phyloP scores from a whole-genome alignment of 2,113 vertebrate species.

The Ardeotis arabs region DNA sequence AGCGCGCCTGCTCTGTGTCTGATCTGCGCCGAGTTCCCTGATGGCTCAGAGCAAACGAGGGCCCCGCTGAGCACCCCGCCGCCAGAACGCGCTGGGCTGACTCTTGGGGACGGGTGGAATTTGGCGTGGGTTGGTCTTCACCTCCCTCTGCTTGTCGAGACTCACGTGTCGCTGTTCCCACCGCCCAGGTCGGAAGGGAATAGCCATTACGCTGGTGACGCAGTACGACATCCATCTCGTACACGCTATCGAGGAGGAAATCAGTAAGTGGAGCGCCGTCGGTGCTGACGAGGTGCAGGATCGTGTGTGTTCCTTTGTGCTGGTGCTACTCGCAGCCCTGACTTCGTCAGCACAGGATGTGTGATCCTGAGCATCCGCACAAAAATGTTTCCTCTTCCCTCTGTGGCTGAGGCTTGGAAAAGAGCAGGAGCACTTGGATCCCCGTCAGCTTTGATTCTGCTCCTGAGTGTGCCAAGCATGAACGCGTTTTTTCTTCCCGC shows the following conservation, averaged over 20 bases:
- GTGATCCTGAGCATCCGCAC: not conserved
- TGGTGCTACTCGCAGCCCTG: not conserved
- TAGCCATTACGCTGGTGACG: conserved; percentile 91
- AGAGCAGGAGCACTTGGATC: not conserved
- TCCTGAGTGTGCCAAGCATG: not conserved
- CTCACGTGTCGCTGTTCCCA: accelerated
- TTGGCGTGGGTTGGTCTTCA: not conserved
- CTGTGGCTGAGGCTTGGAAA: not conserved
- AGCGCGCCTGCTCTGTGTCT: not conserved
- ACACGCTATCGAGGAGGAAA: conserved; percentile 88
- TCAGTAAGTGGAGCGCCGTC: conserved; percentile 78
- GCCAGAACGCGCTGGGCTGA: accelerated
- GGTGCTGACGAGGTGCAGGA: not conserved
- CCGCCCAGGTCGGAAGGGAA: conserved; percentile 84
- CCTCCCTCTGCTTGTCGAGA: not conserved
- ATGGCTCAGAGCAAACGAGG: not conserved
- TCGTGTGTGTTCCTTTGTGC: accelerated
- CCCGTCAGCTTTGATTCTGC: not conserved
- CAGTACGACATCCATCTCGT: conserved; percentile 98
- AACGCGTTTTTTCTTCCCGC: not conserved
- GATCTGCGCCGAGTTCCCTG: not conserved
- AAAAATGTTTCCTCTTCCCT: not conserved
- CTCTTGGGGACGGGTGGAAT: not conserved
- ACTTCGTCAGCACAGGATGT: not conserved
- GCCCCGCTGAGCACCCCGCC: not conserved